Percentiles rank a stretch among this genome's conserved stretches.
phyloP scores from a whole-genome alignment of 2,113 vertebrate species.

The Muscicapa adusta region DNA sequence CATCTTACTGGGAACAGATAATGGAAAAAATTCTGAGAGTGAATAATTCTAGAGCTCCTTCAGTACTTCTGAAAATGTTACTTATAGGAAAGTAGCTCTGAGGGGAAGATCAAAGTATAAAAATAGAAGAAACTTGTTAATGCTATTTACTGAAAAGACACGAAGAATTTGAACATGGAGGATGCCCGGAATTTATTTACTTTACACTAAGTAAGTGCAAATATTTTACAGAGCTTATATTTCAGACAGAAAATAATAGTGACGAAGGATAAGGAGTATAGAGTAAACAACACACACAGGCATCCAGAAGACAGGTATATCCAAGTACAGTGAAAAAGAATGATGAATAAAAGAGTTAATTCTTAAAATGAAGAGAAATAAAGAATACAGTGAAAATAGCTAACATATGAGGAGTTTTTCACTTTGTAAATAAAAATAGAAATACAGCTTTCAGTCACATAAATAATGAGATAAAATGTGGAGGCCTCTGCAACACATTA shows the following conservation, averaged over 20 bases:
- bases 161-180: neutral
- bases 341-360: neutral
- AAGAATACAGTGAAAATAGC: neutral
- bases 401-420: neutral
- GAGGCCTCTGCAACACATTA: neutral
- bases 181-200: neutral
- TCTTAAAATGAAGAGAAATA: neutral
- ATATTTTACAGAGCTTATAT: neutral
- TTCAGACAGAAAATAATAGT: neutral
- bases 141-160: neutral
- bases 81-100: neutral
- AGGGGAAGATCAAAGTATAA: neutral
- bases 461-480: neutral
- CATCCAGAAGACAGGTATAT: neutral
- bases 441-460: neutral
- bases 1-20: neutral
- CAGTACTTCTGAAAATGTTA: neutral
- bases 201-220: neutral
- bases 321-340: neutral
- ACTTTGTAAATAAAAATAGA: neutral
- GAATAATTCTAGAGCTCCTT: neutral
- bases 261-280: neutral
- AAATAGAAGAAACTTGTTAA: neutral
- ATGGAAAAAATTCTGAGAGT: neutral
- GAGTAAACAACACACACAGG: accelerated